A percentile compares a stretch with the other conserved stretches of the same genome.
phyloP scores from a whole-genome alignment of 2,888 invertebrate genomes.

The Drosophila glabriapex region DNA sequence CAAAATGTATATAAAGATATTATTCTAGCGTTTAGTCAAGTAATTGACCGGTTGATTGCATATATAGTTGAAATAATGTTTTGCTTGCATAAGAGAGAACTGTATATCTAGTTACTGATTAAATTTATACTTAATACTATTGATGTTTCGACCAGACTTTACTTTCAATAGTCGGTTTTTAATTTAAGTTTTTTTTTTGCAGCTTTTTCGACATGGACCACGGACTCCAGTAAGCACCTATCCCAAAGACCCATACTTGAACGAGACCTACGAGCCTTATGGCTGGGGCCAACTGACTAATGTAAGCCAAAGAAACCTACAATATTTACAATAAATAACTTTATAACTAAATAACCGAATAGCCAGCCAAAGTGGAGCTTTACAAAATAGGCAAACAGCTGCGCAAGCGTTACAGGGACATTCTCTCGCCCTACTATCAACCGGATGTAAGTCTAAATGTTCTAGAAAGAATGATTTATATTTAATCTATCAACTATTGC shows the following conservation, averaged over 20 bases:
- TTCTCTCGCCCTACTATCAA: conserved; percentile 87
- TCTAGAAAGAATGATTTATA: background rate
- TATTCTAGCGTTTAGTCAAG: background rate
- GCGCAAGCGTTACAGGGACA: conserved; percentile 87
- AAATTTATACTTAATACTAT: background rate
- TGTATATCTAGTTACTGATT: background rate
- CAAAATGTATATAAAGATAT: background rate
- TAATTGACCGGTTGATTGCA: background rate
- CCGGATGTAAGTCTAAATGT: conserved; percentile 84
- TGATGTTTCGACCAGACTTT: background rate
- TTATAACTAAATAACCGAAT: background rate
- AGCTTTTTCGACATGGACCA: conserved; percentile 93
- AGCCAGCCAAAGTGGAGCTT: conserved; percentile 89
- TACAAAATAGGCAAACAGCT: conserved; percentile 89
- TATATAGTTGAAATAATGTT: too few relatives aligned
- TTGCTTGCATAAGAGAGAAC: background rate
- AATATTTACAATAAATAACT: background rate
- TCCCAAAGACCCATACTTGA: conserved; percentile 89
- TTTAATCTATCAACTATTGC: conserved; percentile 3
- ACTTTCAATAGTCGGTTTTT: background rate
- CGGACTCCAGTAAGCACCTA: conserved; percentile 91
- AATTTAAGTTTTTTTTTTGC: conserved; percentile 2
- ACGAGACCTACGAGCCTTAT: conserved; percentile 89
- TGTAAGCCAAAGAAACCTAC: conserved; percentile 85
- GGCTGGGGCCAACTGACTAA: conserved; percentile 93